Base-by-base conservation (phyloP, 2,888 invertebrate species). In the Sphaeridia pumilis region DNA sequence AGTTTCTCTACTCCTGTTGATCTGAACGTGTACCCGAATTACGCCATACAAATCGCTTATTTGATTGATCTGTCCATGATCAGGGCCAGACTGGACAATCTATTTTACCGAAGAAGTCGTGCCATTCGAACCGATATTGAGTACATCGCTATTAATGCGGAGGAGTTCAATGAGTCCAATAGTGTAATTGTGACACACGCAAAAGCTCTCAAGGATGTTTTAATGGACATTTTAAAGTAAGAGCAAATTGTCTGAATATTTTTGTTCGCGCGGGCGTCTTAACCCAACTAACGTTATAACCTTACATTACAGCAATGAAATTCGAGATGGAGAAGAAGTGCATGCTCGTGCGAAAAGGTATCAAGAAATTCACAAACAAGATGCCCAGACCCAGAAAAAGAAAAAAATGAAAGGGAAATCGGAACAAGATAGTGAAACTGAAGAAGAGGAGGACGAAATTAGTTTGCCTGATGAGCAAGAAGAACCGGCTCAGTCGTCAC, bases 101-200 rank as follows among this genome's bases (percentile, higher is more conserved):
- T 85, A 68, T 94, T 89, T 71, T 95, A 94, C 73, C 80, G 95
- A 50, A 78, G 94, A 57, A 78, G 87, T 44, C 85, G 85, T 21
- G 84, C 93, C 0, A 84, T 92, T 0, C 89, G 90, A 74, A 93
- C 88, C 74, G 95, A 97, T 75, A 85, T 89, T n/a, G 79, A 92
- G 49, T 88, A 87, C 70, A 76, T 97, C 60, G 90, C 89, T 27
- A 81, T 81, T 55, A 95, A 95, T 75, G 92, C 95, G 0, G 87
- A 86, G 69, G 82, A 83, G 66, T 97, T 90, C 74, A 95, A 97
- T 74, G 81, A 86, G 68, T 79, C 85, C 4, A 84, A 83, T 67
- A 85, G 88, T 66, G 78, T 79, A 64, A 95, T 95, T 67, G 89
- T 93, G 42, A 83, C 85, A 61, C 82, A 84, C 67, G 92, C 94